These are phyloP conservation scores for Hypselothyrea guttata DNA, from an alignment of 2,888 invertebrate genomes.

Conservation along the genomic window DNA sequence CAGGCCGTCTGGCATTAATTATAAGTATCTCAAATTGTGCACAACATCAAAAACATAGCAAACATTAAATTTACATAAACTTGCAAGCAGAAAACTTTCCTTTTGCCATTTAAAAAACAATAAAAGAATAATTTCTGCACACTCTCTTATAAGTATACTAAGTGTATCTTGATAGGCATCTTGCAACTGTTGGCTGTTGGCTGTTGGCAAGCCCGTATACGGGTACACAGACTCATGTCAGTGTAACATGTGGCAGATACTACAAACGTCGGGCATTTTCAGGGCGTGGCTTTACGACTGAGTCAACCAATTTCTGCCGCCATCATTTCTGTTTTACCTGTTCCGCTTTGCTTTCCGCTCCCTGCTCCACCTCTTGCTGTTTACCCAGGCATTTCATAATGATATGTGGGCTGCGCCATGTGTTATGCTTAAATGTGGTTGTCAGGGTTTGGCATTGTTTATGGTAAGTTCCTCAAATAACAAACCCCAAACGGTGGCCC, in stretches of 20 bases:
- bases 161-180: conserved; percentile 28
- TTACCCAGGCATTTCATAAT: conserved; percentile 25
- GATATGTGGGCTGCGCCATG: conserved; percentile 38
- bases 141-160: conserved; percentile 18
- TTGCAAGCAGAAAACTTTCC: conserved; percentile 3
- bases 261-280: background rate
- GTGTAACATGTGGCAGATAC: conserved; percentile 29
- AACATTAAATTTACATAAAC: conserved; percentile 36
- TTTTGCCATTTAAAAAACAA: conserved; percentile 42
- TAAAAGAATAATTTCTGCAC: conserved; percentile 37
- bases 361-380: background rate
- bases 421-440: conserved; percentile 33
- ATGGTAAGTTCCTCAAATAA: conserved; percentile 20
- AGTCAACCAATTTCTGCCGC: conserved; percentile 15
- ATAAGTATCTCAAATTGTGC: conserved; percentile 42
- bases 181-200: conserved; percentile 10
- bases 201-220: too few relatives aligned
- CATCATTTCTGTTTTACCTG: conserved; percentile 26
- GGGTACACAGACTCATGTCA: too few relatives aligned
- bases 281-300: conserved; percentile 31
- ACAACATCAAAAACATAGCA: conserved; percentile 6
- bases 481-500: conserved; percentile 3
- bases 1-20: conserved; percentile 28
- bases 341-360: conserved; percentile 4
- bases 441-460: conserved; percentile 37